Percentiles rank a stretch among this genome's conserved stretches.
Evolutionary conservation across 2,888 invertebrate genomes (phyloP).

Genomic region (Rhagophthalmus giganteus): DNA sequence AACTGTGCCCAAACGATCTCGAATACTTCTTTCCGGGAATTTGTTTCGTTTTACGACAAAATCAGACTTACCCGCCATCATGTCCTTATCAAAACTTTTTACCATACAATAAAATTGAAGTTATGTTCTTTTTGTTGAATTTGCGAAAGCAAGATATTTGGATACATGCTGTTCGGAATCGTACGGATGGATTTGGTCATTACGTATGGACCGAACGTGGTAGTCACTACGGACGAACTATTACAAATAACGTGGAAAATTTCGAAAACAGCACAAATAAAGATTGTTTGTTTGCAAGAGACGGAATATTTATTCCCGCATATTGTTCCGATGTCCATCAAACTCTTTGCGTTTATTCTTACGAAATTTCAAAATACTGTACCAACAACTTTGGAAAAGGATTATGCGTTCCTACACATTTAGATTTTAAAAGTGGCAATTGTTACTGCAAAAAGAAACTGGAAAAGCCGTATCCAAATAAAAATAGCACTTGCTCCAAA

Average conservation of each 20-base stretch:
- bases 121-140: neutral
- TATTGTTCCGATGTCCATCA: neutral
- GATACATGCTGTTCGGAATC: conserved; percentile 8
- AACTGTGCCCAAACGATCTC: conserved; percentile 1
- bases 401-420: neutral
- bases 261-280: neutral
- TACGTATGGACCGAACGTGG: conserved; percentile 10
- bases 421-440: conserved; percentile 2
- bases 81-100: conserved; percentile 6
- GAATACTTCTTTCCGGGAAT: neutral
- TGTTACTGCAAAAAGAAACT: conserved; percentile 6
- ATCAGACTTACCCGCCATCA: conserved; percentile 1
- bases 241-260: neutral
- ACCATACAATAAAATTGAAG: conserved; percentile 1
- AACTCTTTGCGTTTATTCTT: conserved; percentile 6
- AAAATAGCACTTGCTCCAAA: conserved; percentile 1
- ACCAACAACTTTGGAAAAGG: neutral
- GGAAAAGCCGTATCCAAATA: neutral
- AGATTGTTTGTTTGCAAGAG: neutral
- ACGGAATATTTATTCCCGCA: neutral
- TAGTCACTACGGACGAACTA: neutral
- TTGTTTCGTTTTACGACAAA: neutral
- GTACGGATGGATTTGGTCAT: neutral
- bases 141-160: conserved; percentile 3
- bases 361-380: neutral